phyloP scores from a whole-genome alignment of 1,140 invertebrate species.

The Drosophila arawakana region DNA sequence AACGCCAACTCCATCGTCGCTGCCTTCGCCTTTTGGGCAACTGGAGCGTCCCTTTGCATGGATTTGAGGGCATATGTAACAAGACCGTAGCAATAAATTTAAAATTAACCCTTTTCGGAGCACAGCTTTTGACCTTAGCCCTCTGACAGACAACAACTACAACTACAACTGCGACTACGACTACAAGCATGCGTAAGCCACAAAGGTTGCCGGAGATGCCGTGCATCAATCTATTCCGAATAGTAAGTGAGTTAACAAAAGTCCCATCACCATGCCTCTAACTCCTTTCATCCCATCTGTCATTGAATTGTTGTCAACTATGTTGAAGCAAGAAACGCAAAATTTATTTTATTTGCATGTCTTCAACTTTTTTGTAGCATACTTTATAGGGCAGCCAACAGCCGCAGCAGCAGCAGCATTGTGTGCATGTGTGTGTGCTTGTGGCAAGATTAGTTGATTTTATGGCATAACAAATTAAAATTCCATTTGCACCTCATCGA shows the following conservation, averaged over 20 bases:
- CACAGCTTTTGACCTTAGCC: slow-evolving; percentile 67
- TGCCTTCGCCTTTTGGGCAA: slow-evolving; percentile 3
- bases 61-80: slow-evolving; percentile 52
- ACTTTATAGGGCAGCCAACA: slow-evolving; percentile 4
- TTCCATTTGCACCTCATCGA: slow-evolving; percentile 23
- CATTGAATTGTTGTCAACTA: slow-evolving; percentile 36
- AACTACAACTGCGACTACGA: background rate
- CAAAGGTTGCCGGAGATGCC: background rate
- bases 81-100: slow-evolving; percentile 75
- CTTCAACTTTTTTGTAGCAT: slow-evolving; percentile 13
- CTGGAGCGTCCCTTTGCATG: slow-evolving; percentile 47
- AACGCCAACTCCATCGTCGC: slow-evolving; percentile 15
- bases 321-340: slow-evolving; percentile 2
- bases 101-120: slow-evolving; percentile 80
- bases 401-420: background rate
- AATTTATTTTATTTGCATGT: slow-evolving; percentile 32
- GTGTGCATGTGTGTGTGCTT: background rate
- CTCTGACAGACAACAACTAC: slow-evolving; percentile 12
- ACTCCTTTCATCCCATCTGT: background rate
- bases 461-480: slow-evolving; percentile 35
- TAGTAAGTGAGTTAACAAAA: background rate
- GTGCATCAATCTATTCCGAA: slow-evolving; percentile 38
- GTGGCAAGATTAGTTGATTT: slow-evolving; percentile 20
- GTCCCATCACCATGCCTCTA: background rate
- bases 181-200: background rate